These are phyloP conservation scores for Eptatretus burgeri DNA, from an alignment of 2,113 vertebrate genomes.

Conservation along the genomic window DNA sequence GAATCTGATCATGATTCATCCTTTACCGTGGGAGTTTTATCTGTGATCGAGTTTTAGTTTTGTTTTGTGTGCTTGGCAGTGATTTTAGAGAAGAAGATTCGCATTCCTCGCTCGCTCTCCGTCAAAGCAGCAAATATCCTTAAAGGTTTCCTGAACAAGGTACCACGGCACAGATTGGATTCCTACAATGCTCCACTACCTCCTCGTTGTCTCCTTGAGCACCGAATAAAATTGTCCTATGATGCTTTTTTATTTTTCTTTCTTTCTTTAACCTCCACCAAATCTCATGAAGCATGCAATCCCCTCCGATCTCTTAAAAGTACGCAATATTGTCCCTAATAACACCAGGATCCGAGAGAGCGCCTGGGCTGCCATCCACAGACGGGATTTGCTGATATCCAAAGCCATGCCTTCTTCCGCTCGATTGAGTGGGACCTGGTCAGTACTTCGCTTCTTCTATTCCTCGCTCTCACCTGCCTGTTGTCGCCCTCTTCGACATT, in stretches of 20 bases:
- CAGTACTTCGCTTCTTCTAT: constrained; percentile 15
- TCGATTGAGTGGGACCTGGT: constrained; percentile 96
- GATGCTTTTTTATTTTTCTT: too few species aligned
- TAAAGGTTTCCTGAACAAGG: constrained; percentile 97
- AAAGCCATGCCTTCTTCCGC: constrained; percentile 73
- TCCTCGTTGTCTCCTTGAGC: background rate
- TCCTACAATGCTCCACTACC: background rate
- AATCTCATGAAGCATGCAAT: background rate
- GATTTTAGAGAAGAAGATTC: constrained; percentile 95
- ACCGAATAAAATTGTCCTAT: background rate
- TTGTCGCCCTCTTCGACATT: background rate
- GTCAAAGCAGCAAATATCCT: constrained; percentile 94
- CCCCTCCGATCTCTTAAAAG: background rate
- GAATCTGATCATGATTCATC: background rate
- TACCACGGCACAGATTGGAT: constrained; percentile 15
- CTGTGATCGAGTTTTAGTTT: background rate
- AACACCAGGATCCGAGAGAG: constrained; percentile 57
- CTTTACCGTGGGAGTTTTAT: background rate
- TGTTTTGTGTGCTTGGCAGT: constrained; percentile 24
- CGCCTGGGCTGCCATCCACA: constrained; percentile 90
- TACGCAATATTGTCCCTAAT: too few species aligned
- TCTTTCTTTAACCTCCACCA: background rate
- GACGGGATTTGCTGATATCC: constrained; percentile 91
- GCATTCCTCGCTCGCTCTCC: constrained; percentile 80
- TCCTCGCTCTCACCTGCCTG: background rate